These are phyloP conservation scores for Leontocebus nigricollis DNA, from an alignment of 2,797 vertebrate genomes.

Conservation along the genomic window DNA sequence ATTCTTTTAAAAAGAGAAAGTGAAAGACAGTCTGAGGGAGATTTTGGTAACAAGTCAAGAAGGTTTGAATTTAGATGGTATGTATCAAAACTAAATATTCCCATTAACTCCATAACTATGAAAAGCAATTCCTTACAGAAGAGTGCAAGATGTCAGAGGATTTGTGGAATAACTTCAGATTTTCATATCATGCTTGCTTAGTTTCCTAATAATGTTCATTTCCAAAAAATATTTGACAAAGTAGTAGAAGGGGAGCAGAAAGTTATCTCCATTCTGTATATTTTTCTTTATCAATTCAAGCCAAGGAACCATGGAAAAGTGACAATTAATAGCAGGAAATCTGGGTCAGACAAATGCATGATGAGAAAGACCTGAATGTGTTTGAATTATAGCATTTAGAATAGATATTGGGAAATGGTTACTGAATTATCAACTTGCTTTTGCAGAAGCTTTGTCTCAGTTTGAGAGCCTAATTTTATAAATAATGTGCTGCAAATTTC, in stretches of 20 bases:
- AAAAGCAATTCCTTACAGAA: background rate
- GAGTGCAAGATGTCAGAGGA: background rate
- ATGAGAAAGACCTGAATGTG: slow-evolving; percentile 12
- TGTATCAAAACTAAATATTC: slow-evolving; percentile 24
- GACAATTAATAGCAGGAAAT: slow-evolving; percentile 22
- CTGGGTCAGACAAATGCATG: background rate
- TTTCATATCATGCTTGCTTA: background rate
- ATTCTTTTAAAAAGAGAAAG: background rate
- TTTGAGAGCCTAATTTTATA: slow-evolving; percentile 18
- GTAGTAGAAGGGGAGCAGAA: background rate
- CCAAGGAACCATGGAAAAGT: background rate
- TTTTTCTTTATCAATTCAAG: background rate
- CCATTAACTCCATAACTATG: background rate
- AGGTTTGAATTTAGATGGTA: slow-evolving; percentile 22
- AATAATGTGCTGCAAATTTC: slow-evolving; percentile 5
- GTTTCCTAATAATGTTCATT: slow-evolving; percentile 22
- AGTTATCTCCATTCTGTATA: background rate
- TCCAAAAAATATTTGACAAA: slow-evolving; percentile 43
- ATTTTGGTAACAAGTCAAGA: background rate
- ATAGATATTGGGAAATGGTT: slow-evolving; percentile 3
- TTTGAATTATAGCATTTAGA: slow-evolving; percentile 17
- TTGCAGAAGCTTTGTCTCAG: slow-evolving; percentile 25
- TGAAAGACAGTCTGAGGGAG: background rate
- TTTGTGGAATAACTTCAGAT: background rate
- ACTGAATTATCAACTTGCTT: background rate